These are phyloP conservation scores for Troides oblongomaculatus DNA, from an alignment of 2,888 invertebrate species.

Conservation along the genomic window DNA sequence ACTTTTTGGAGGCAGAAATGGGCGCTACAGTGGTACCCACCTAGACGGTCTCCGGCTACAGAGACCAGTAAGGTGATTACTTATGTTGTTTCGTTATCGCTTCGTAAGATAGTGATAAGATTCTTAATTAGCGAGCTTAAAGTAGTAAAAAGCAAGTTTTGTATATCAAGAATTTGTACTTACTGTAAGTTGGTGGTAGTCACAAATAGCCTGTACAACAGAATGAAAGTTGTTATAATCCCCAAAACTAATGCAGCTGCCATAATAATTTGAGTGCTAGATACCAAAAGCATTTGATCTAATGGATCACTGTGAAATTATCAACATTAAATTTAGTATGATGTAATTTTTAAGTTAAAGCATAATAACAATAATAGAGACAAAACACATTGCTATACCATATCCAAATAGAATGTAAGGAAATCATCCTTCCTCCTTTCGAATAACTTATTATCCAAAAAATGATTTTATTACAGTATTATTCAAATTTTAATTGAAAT, in stretches of 20 bases:
- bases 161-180: constrained; percentile 6
- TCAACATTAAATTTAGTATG: neutral
- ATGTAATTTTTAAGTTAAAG: too few species aligned
- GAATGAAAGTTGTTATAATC: constrained; percentile 65
- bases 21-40: too few species aligned
- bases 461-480: neutral
- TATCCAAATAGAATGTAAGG: too few species aligned
- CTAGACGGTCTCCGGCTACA: too few species aligned
- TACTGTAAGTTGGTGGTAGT: constrained; percentile 60
- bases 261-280: constrained; percentile 74
- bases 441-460: too few species aligned
- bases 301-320: constrained; percentile 55
- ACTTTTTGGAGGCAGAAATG: too few species aligned
- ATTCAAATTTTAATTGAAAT: neutral
- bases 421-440: too few species aligned
- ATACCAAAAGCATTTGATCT: constrained; percentile 66
- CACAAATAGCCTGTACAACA: constrained; percentile 69
- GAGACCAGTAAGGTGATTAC: neutral
- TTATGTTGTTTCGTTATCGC: neutral
- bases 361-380: too few species aligned
- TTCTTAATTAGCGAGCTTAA: neutral
- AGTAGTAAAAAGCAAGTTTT: neutral
- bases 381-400: too few species aligned
- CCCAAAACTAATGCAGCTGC: constrained; percentile 68
- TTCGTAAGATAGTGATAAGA: neutral